Evolutionary conservation across 1,140 invertebrate genomes (phyloP), one percentile per base, ranked within the genome.

Genomic region (Gryon sp.): DNA sequence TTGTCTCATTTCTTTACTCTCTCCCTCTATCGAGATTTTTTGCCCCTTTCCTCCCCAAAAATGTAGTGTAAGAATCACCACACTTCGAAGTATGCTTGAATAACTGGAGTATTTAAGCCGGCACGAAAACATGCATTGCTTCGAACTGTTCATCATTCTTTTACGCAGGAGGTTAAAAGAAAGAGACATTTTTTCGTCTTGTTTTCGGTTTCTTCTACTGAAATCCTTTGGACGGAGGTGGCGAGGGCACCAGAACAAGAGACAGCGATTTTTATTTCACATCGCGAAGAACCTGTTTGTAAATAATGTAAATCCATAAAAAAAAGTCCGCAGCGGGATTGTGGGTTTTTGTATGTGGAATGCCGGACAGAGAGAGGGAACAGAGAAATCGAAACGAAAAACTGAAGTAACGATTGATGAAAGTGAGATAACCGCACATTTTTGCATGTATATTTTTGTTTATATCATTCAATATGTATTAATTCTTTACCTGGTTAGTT

Each of bases 291-390:
- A 84, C 82, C 83, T 82, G 83, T 84, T 85, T 82, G 78, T 79
- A 84, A 84, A 84, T 85, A 84, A 85, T 85, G 82, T 81, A 81
- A 83, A 84, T 85, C 81, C 76, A 77, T 72, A 80, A 82, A 80
- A 83, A 81, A 82, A 76, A 45, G 43, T 57, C 41, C 19, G 36
- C 11, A 66, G 60, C 36, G 48, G 76, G 75, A 48, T 57, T 73
- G 69, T 45, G 60, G 63, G 74, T 82, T 76, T 82, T 82, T 78
- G 77, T 78, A 82, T 77, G 76, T 59, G 80, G 68, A 79, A 80
- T 80, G 80, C 43, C 9, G 19, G 15, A 9, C 12, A 18, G n/a
- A 46, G 19, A 34, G 11, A 12, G 50, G 52, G 63, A 68, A 41
- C 20, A 45, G 19, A 53, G 62, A 34, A 48, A 60, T 66, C 52